Conservation (phyloP, 2,797 vertebrate genomes). For the Notolabrus celidotus region DNA sequence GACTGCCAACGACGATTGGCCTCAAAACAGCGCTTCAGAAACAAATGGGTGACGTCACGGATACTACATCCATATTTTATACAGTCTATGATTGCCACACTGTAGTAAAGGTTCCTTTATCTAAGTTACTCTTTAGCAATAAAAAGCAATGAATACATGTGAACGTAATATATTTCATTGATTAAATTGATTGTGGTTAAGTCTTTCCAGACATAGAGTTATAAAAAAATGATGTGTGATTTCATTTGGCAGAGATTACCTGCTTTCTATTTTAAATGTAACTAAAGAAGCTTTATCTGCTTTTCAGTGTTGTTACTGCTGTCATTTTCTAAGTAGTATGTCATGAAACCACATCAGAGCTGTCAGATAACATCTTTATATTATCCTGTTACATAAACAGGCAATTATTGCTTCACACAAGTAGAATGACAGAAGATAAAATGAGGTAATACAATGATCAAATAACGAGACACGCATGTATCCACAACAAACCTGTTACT, state of each 20-base stretch:
- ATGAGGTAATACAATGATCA: background rate
- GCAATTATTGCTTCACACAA: slow-evolving; percentile 1
- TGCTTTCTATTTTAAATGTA: slow-evolving; percentile 28
- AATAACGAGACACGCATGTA: background rate
- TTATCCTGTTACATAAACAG: slow-evolving; percentile 9
- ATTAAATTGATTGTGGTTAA: too few relatives aligned
- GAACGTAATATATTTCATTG: too few relatives aligned
- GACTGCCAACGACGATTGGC: too few relatives aligned
- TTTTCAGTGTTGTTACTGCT: background rate
- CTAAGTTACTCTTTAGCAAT: too few relatives aligned
- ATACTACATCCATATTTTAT: too few relatives aligned
- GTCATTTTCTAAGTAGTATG: slow-evolving; percentile 3
- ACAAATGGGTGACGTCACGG: too few relatives aligned
- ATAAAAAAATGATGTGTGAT: background rate
- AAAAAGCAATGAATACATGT: too few relatives aligned
- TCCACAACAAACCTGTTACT: background rate
- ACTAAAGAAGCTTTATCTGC: background rate
- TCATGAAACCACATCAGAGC: slow-evolving; percentile 13
- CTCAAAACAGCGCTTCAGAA: too few relatives aligned
- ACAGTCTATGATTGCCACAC: too few relatives aligned
- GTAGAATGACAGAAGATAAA: background rate
- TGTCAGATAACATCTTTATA: background rate
- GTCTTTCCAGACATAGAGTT: background rate
- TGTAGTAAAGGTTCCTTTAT: too few relatives aligned
- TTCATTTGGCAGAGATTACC: slow-evolving; percentile 2